phyloP scores from a whole-genome alignment of 2,888 invertebrate genomes.

The Portevinia maculata region DNA sequence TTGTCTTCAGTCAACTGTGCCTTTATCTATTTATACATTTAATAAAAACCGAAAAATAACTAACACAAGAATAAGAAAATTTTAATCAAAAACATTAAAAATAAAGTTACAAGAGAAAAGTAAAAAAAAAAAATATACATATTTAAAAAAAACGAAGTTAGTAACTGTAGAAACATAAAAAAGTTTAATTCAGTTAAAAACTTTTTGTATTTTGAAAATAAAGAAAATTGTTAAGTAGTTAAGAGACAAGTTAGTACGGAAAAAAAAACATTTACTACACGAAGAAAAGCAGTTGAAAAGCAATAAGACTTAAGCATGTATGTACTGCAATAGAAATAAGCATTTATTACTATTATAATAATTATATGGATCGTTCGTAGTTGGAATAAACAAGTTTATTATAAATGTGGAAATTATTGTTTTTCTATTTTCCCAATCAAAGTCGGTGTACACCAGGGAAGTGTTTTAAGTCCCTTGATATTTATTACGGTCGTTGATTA shows the following conservation, averaged over 20 bases:
- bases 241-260: constrained; percentile 13
- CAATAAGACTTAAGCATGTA: constrained; percentile 26
- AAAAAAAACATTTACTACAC: constrained; percentile 2
- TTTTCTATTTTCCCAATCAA: neutral
- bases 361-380: constrained; percentile 60
- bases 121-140: neutral
- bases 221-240: constrained; percentile 33
- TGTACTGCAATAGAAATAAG: constrained; percentile 43
- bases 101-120: neutral
- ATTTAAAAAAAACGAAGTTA: constrained; percentile 2
- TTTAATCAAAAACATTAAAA: constrained; percentile 3
- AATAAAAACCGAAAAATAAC: constrained; percentile 21
- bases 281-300: constrained; percentile 27
- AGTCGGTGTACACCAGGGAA: too few species aligned
- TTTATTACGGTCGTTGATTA: too few species aligned
- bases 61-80: constrained; percentile 5
- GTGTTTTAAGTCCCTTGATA: too few species aligned
- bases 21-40: constrained; percentile 51
- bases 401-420: constrained; percentile 32
- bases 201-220: constrained; percentile 34
- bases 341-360: constrained; percentile 62
- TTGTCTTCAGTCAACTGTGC: constrained; percentile 61
- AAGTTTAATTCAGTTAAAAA: constrained; percentile 13
- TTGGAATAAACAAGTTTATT: constrained; percentile 61
- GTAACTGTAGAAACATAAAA: constrained; percentile 22